phyloP scores from a whole-genome alignment of 1,140 invertebrate genomes.

The Carposina sasakii region DNA sequence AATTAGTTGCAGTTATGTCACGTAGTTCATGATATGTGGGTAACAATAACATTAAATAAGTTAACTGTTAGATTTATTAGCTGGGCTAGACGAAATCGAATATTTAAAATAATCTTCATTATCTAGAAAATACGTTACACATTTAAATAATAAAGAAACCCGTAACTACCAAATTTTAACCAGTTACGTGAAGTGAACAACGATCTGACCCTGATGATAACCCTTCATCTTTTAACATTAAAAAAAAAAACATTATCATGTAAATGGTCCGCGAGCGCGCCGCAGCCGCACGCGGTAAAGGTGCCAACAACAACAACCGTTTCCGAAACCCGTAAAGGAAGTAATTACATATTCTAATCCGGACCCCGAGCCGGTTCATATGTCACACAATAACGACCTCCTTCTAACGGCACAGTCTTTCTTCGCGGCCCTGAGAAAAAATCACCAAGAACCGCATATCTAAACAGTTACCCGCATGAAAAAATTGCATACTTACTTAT shows the following conservation, averaged over 20 bases:
- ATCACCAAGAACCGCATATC: constrained; percentile 51
- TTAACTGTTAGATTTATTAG: too few species aligned
- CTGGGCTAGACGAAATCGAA: too few species aligned
- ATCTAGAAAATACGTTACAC: too few species aligned
- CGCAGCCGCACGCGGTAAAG: constrained; percentile 19
- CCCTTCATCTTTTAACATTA: too few species aligned
- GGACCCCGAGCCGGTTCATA: constrained; percentile 55
- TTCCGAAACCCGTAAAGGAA: constrained; percentile 69
- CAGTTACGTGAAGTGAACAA: too few species aligned
- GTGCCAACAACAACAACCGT: constrained; percentile 38
- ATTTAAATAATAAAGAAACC: too few species aligned
- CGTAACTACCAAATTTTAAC: too few species aligned
- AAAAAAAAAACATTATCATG: constrained; percentile 12
- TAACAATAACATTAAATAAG: too few species aligned
- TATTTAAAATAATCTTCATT: constrained; percentile 4
- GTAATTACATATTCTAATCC: constrained; percentile 72
- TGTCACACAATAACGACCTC: constrained; percentile 61
- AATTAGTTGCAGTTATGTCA: too few species aligned
- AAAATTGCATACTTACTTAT: constrained; percentile 62
- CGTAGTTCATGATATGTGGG: too few species aligned
- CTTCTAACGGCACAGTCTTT: constrained; percentile 52
- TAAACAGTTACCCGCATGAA: constrained; percentile 36
- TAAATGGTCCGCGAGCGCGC: constrained; percentile 14
- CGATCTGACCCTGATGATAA: too few species aligned
- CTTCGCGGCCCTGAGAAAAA: constrained; percentile 62